Base-by-base conservation (phyloP, 2,888 invertebrate genomes). In the Idaea dimidiata region DNA sequence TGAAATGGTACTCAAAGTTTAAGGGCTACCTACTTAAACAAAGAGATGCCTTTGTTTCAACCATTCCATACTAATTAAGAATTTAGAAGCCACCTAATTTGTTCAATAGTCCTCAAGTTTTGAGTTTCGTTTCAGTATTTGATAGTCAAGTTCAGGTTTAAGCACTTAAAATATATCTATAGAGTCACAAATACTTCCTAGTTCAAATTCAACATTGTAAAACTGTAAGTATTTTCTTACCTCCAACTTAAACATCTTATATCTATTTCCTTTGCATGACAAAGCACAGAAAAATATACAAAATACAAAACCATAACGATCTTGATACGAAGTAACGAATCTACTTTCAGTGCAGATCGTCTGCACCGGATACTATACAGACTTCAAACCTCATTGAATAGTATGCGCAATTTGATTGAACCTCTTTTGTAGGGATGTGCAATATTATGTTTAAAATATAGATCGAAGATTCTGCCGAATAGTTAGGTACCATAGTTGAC, bases 331-430 rank as follows among this genome's bases (percentile, higher is more conserved):
- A 63, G 65, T 59, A 62, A 43, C 43, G 43, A 43, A 43, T 43
- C 43, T 43, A 43, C 43, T 43, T 43, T 43, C 43, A 43, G 43
- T 43, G 43, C 43, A 43, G 43, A 43, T 43, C 72, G 84, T 81
- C 85, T 83, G 75, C 77, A 69, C 75, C 79, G 83, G 84, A 84
- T 78, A 72, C 76, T 73, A 69, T 63, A 70, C 66, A 73, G 75
- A 17, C 56, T 78, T 77, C 77, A 76, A 73, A 80, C 82, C 78
- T 81, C 85, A 83, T 84, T 84, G 83, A 82, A 78, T 81, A 77
- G 78, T 80, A 81, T 82, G 85, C 83, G 77, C 86, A 83, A 84
- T 85, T 84, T 85, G 78, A 80, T 79, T 73, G 73, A 77, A 79
- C 79, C 76, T 78, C 71, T 73, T 73, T 43, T 43, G 14, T 43